Conservation (phyloP, 2,113 vertebrate species). For the Clarias macrocephalus region DNA sequence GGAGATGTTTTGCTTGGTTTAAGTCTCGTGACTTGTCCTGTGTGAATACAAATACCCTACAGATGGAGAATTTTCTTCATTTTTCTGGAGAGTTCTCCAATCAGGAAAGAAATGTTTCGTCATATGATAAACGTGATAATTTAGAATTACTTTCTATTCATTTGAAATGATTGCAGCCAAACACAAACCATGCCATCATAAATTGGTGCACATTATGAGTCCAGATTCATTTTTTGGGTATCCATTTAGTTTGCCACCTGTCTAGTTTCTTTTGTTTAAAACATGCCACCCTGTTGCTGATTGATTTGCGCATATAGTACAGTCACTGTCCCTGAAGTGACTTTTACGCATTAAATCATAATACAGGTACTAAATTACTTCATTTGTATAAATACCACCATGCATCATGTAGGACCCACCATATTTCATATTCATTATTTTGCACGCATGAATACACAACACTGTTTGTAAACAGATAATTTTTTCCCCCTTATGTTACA, state of each 20-base stretch:
- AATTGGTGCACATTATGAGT: background rate
- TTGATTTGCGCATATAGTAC: background rate
- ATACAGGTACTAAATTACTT: background rate
- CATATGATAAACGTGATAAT: background rate
- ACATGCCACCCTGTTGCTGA: background rate
- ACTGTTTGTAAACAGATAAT: background rate
- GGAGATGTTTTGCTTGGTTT: no score
- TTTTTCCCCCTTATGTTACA: background rate
- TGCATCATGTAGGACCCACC: background rate
- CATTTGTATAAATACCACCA: background rate
- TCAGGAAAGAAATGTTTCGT: background rate
- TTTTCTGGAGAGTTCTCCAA: background rate
- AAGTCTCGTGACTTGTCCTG: background rate
- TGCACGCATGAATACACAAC: background rate
- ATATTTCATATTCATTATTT: background rate
- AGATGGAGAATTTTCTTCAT: background rate
- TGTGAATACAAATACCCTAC: background rate
- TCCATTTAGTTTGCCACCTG: background rate
- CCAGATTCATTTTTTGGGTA: background rate
- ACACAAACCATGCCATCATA: background rate
- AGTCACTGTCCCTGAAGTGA: background rate
- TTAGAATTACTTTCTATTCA: background rate
- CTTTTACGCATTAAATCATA: background rate
- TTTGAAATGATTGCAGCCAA: background rate
- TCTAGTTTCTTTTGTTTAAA: slow-evolving; percentile 4